Base-by-base conservation (phyloP, 2,888 invertebrate genomes). In the Nomada lathburiana region DNA sequence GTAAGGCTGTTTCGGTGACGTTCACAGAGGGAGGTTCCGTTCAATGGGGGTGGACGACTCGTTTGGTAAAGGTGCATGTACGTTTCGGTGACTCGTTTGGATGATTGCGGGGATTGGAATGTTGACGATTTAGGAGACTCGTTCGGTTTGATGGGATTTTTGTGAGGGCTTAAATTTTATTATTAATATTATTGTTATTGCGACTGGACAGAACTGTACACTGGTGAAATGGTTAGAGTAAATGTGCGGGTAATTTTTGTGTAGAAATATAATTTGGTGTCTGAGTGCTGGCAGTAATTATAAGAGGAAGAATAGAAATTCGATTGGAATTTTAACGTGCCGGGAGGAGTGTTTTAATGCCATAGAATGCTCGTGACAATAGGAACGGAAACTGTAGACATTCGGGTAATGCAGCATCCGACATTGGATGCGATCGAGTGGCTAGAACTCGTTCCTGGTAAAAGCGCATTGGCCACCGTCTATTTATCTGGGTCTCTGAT, bases 401-500 rank as follows among this genome's bases (percentile, higher is more conserved):
- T 18, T 63, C 64, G 44, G 23, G 74, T 65, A 77, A 76, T 59
- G 74, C 85, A 75, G 60, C 73, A 60, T 42, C 75, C 65, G 59
- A 64, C 63, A 60, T 73, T 71, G 65, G 62, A 26, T 47, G 53
- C 23, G 68, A 52, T 79, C 65, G 73, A 70, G 70, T 67, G 79
- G 76, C 42, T 42, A 18, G 70, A 52, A 82, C 65, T 82, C 55
- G 62, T 67, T 47, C 47, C 29, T 68, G 59, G 78, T 84, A 81
- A 85, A 84, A 88, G 79, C 85, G 84, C 84, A 83, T 68, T 78
- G 79, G 67, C 77, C 80, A 82, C 80, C 83, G 76, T 73, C 83
- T 92, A 89, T 92, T 92, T 92, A 92, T 91, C 89, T 90, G 91
- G 89, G 88, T 86, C 87, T 80, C 82, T 72, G 89, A 86, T 92